A percentile compares a stretch with the other conserved stretches of the same genome.
Evolutionary conservation across 1,140 invertebrate species (phyloP).

Genomic region (Drosophila bifasciata): DNA sequence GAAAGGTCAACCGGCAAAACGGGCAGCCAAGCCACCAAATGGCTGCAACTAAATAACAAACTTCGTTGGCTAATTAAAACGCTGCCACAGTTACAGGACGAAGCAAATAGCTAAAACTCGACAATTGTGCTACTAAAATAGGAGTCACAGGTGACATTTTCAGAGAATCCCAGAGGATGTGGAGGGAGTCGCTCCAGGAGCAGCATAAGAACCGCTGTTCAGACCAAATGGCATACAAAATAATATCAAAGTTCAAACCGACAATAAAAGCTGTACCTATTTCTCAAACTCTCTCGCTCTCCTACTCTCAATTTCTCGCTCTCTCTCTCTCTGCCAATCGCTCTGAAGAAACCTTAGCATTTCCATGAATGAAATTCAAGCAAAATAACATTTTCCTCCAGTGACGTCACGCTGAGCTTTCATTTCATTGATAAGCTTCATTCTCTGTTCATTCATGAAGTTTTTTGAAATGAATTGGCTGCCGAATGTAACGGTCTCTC

Average conservation of each 20-base stretch:
- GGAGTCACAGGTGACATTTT: constrained; percentile 46
- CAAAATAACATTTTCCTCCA: not conserved
- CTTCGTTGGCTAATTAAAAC: constrained; percentile 33
- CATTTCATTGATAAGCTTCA: constrained; percentile 61
- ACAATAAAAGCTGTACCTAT: not conserved
- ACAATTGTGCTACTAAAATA: constrained; percentile 7
- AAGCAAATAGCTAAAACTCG: constrained; percentile 18
- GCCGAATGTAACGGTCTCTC: too few species aligned
- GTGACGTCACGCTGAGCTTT: constrained; percentile 61
- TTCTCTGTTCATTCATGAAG: constrained; percentile 55
- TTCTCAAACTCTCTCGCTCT: not conserved
- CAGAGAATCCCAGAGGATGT: constrained; percentile 3
- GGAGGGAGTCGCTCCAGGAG: not conserved
- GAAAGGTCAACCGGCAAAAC: constrained; percentile 35
- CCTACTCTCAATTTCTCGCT: not conserved
- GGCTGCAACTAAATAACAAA: constrained; percentile 39
- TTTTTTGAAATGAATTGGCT: constrained; percentile 8
- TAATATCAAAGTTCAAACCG: constrained; percentile 65
- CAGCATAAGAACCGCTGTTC: not conserved
- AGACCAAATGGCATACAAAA: not conserved
- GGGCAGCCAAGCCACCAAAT: constrained; percentile 16
- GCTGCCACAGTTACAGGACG: constrained; percentile 9
- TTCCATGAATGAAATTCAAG: constrained; percentile 49
- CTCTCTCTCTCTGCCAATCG: not conserved
- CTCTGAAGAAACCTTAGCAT: too few species aligned